Base-by-base conservation (phyloP, 2,113 vertebrate genomes). In the Halichoeres trimaculatus region DNA sequence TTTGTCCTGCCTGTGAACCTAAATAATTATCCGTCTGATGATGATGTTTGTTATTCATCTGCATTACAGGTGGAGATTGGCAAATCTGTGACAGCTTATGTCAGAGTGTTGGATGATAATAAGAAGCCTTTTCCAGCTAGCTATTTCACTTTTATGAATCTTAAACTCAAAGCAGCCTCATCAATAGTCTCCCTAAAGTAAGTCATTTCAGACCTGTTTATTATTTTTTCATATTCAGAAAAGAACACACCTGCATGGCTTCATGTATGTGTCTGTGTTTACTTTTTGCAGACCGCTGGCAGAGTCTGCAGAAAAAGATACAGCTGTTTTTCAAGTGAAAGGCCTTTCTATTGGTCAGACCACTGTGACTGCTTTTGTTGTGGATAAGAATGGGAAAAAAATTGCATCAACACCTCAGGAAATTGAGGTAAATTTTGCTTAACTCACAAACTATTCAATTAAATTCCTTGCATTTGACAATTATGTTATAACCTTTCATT, bases 51-150 rank as follows among this genome's bases (percentile, higher is more conserved):
- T 70, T 48, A 38, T 69, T 73, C 24, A 13, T 79, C 57, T 86
- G 47, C 52, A 11, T 93, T 92, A 38, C 85, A 99, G 98, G 97
- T 99, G 86, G 97, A 99, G 94, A 96, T 99, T 24, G 96, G 96
- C 13, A 96, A 98, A 90, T 94, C 92, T 0, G 96, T 99, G 55
- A 95, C 88, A 76, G 98, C 97, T 2, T 94, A 95, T 7, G 95
- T 99, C 70, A 94, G 96, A 8, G 97, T 99, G 57, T 81, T 99
- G 91, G 96, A 96, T 88, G 93, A 94, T 30, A 90, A 95, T 36
- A 97, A 94, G 88, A 96, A 96, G 87, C 96, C 96, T n/a, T 98
- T 99, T 85, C 92, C 94, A 40, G 90, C 95, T 35, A 95, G 94
- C 80, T 96, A 95, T 84, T 97, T 98, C 48, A 11, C 88, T 6